Base-by-base conservation (phyloP, 2,888 invertebrate species). In the Tachina lurida region DNA sequence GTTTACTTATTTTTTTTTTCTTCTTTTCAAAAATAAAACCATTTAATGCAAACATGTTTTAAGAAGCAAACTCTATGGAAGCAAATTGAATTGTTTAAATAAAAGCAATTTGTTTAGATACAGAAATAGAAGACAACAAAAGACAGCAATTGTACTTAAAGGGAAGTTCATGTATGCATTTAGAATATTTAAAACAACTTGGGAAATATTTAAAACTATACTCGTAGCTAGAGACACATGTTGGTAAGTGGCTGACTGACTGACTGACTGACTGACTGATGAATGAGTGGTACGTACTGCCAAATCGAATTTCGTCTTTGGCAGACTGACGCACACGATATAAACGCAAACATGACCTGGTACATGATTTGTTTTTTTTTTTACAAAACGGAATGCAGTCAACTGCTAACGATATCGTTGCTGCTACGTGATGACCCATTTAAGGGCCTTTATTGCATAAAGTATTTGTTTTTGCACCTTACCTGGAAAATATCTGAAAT, bases 391-490 rank as follows among this genome's bases (percentile, higher is more conserved):
- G 65, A 56, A 77, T 56, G 56, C 77, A 70, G 13, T 52, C 17
- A 19, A 3, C 31, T 13, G 41, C 41, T 43, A 68, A 71, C 31
- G 58, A 60, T 49, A 19, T 19, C 17, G 19, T 58, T 77, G 78
- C 39, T 77, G 78, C 39, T 71, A 82, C 82, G 85, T 85, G 85
- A 58, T 82, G 85, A 85, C 85, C 85, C 85, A 85, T 85, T 85
- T 84, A 75, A 82, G 85, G 81, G 70, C 52, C 70, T 81, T 80
- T 60, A 41, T 63, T 43, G 1, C 43, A 45, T 77, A 12, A 2
- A 71, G 52, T 75, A 56, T 22, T 47, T 47, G 22, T 17, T 63
- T 13, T 68, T 39, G 63, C 43, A 10, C 22, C 70, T 62, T 58
- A 15, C 10, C 41, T 52, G 58, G 9, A 31, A 19, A 10, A 31